phyloP scores from a whole-genome alignment of 2,113 vertebrate species.

The Myiozetetes cayanensis region DNA sequence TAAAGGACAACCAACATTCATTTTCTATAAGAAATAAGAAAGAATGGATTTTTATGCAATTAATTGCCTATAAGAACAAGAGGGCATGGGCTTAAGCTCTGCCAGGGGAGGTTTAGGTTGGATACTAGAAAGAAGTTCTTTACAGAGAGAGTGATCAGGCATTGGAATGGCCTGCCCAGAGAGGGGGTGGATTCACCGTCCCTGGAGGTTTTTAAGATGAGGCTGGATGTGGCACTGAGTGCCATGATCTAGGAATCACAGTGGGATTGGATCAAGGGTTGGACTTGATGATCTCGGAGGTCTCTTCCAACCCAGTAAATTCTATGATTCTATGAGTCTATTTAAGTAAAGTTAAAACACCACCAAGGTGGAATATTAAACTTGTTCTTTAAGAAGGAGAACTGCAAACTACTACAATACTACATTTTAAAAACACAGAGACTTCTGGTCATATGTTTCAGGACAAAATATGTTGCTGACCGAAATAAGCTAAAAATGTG shows the following conservation, averaged over 20 bases:
- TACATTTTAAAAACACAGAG: neutral
- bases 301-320: no score
- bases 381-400: neutral
- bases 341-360: neutral
- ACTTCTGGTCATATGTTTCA: neutral
- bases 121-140: no score
- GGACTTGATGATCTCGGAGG: no score
- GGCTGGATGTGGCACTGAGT: no score
- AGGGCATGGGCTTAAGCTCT: no score
- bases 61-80: neutral
- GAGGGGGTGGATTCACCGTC: no score
- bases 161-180: no score
- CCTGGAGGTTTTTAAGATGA: no score
- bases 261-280: no score
- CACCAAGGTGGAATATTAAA: neutral
- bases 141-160: no score
- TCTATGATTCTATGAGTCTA: neutral
- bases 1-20: neutral
- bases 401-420: neutral
- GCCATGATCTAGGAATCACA: no score
- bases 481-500: neutral
- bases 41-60: neutral
- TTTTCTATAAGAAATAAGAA: neutral
- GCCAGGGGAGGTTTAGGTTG: no score
- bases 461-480: neutral